A percentile compares a stretch with the other conserved stretches of the same genome.
phyloP scores from a whole-genome alignment of 2,113 vertebrate genomes.

The Recurvirostra avosetta region DNA sequence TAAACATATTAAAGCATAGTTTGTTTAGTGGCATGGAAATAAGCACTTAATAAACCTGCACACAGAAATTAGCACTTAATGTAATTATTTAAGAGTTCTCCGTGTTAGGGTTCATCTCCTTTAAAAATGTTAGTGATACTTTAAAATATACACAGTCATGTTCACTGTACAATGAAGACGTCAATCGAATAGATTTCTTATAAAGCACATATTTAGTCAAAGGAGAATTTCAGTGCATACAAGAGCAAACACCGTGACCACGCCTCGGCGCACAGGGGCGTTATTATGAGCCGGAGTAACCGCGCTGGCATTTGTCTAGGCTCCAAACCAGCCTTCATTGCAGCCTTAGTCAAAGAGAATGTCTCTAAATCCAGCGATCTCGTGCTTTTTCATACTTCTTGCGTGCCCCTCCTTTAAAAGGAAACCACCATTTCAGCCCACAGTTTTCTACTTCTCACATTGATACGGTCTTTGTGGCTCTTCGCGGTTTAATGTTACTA shows the following conservation, averaged over 20 bases:
- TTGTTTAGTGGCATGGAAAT: constrained; percentile 1
- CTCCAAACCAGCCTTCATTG: background rate
- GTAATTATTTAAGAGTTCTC: background rate
- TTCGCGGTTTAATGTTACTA: background rate
- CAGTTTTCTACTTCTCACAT: background rate
- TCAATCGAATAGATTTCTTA: background rate
- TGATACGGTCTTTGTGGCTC: background rate
- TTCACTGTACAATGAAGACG: background rate
- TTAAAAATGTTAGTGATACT: background rate
- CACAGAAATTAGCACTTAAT: constrained; percentile 10
- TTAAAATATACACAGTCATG: background rate
- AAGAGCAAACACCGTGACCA: background rate
- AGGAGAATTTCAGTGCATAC: background rate
- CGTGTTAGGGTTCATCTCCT: background rate
- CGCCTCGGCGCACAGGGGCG: background rate
- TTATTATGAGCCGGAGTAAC: background rate
- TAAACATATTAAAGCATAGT: constrained; percentile 1
- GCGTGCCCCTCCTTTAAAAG: background rate
- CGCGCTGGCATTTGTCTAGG: background rate
- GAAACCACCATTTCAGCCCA: background rate
- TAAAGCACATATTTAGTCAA: background rate
- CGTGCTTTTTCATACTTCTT: background rate
- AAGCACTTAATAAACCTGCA: constrained; percentile 20
- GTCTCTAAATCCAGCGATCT: background rate
- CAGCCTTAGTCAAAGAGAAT: background rate